phyloP scores from a whole-genome alignment of 2,888 invertebrate genomes.

The Eudasyphora cyanicolor region DNA sequence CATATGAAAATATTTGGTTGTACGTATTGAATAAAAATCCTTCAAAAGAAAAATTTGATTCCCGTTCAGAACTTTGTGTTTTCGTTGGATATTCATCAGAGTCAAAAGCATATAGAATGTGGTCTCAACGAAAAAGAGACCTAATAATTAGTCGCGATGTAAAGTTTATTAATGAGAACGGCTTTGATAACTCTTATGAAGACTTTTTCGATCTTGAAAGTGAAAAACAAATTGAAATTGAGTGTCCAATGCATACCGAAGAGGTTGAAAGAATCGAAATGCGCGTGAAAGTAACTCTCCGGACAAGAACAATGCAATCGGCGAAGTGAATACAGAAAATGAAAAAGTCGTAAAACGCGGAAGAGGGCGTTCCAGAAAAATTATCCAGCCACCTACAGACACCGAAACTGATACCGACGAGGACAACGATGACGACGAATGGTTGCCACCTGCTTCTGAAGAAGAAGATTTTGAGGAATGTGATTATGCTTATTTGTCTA shows the following conservation, averaged over 20 bases:
- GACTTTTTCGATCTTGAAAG: conserved; percentile 48
- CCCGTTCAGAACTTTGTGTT: conserved; percentile 47
- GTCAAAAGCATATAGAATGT: conserved; percentile 63
- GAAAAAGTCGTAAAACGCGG: conserved; percentile 32
- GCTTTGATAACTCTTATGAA: conserved; percentile 50
- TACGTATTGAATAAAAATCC: conserved; percentile 45
- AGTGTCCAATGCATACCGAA: background rate
- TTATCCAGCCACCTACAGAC: conserved; percentile 23
- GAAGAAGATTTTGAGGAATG: conserved; percentile 51
- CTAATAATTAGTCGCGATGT: conserved; percentile 61
- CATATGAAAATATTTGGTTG: conserved; percentile 51
- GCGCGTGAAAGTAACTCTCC: background rate
- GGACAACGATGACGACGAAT: background rate
- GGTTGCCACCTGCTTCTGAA: background rate
- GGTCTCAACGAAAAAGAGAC: conserved; percentile 36
- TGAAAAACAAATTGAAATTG: conserved; percentile 42
- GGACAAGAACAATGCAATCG: background rate
- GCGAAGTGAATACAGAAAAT: background rate
- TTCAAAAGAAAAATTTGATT: conserved; percentile 47
- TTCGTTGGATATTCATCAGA: conserved; percentile 58
- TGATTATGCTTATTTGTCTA: conserved; percentile 40
- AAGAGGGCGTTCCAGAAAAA: conserved; percentile 57
- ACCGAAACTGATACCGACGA: background rate
- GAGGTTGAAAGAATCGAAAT: background rate
- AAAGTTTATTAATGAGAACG: conserved; percentile 57